phyloP scores from a whole-genome alignment of 2,113 vertebrate species.

The Callocephalon fimbriatum region DNA sequence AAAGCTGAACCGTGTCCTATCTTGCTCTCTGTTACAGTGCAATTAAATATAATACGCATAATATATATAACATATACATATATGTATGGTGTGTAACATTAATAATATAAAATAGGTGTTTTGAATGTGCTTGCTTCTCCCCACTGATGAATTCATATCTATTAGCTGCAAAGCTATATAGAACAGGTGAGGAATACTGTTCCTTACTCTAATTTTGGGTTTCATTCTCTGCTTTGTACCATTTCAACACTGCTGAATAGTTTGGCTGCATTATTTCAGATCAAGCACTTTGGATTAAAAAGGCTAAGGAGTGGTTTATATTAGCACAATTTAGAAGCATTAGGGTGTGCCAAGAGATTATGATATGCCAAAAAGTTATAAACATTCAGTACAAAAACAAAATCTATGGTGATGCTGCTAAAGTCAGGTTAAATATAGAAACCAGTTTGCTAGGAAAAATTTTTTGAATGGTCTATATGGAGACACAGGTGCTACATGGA shows the following conservation, averaged over 20 bases:
- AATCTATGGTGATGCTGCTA: neutral
- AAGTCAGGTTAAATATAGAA: conserved; percentile 14
- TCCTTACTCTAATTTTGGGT: neutral
- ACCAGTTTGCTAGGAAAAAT: neutral
- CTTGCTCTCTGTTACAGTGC: neutral
- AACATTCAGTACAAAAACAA: neutral
- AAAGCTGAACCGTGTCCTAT: neutral
- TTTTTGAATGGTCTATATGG: neutral
- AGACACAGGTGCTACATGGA: neutral
- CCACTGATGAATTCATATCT: rapidly evolving
- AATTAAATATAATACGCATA: neutral
- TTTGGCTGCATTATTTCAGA: neutral
- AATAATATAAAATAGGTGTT: neutral
- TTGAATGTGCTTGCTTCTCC: rapidly evolving
- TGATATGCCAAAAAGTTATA: neutral
- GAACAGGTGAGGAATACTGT: neutral
- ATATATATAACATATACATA: neutral
- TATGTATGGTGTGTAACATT: neutral
- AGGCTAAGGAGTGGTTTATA: neutral
- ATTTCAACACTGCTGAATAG: neutral
- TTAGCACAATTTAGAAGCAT: neutral
- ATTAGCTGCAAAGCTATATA: neutral
- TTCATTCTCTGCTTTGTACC: neutral
- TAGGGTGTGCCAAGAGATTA: conserved; percentile 9
- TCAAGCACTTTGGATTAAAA: neutral